Evolutionary conservation across 2,888 invertebrate species (phyloP).

Genomic region (Oscheius sp.): DNA sequence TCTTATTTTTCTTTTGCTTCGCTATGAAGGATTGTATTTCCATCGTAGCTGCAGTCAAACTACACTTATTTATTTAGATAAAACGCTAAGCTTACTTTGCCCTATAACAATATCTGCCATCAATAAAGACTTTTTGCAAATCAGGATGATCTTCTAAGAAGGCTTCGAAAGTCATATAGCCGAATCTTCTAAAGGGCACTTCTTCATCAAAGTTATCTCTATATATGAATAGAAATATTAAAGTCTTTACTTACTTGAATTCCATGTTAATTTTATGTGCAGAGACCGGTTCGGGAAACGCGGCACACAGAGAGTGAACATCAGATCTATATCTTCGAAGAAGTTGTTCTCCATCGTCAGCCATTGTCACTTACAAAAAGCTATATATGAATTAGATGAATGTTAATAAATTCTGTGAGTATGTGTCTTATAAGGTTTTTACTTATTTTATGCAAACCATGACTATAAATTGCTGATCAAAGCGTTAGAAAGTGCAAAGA

Average conservation of each 20-base stretch:
- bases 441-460: too few relatives aligned
- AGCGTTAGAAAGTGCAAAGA: too few relatives aligned
- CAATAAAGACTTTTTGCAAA: background rate
- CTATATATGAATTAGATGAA: too few relatives aligned
- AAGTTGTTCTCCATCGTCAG: background rate
- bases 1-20: slow-evolving; percentile 25
- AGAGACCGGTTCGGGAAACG: slow-evolving; percentile 9
- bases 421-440: too few relatives aligned
- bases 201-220: slow-evolving; percentile 16
- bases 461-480: too few relatives aligned
- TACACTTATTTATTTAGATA: background rate
- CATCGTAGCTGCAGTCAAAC: background rate
- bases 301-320: slow-evolving; percentile 5
- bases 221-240: background rate
- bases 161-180: slow-evolving; percentile 4
- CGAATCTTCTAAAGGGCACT: slow-evolving; percentile 16
- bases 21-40: slow-evolving; percentile 19
- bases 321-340: slow-evolving; percentile 10
- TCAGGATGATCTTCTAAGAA: slow-evolving; percentile 25
- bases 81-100: slow-evolving; percentile 5
- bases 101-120: slow-evolving; percentile 10
- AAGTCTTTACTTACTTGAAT: background rate
- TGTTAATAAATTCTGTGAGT: too few relatives aligned
- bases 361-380: too few relatives aligned
- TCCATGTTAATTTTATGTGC: slow-evolving; percentile 16